phyloP scores from a whole-genome alignment of 2,113 vertebrate species.

The Patagioenas fasciata region DNA sequence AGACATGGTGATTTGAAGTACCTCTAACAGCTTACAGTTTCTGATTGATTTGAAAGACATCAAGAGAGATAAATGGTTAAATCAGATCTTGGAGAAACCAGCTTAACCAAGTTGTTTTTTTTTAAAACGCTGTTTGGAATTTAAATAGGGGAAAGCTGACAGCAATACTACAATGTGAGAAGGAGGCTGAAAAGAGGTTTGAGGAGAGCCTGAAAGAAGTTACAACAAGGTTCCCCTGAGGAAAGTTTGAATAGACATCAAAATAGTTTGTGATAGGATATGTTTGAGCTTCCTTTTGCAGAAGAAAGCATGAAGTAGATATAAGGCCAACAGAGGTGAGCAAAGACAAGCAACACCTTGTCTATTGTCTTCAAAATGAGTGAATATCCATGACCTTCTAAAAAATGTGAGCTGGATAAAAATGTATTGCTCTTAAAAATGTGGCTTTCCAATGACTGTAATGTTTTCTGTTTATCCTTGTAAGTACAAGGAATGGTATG shows the following conservation, averaged over 20 bases:
- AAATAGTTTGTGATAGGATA: not conserved
- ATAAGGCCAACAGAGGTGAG: not conserved
- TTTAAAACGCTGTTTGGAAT: not conserved
- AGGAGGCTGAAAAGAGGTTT: not conserved
- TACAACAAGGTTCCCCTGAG: not conserved
- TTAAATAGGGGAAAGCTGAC: not conserved
- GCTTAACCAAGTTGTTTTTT: not conserved
- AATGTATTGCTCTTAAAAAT: not conserved
- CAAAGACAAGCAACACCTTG: not conserved
- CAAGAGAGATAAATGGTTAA: not conserved
- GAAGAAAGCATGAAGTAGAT: not conserved
- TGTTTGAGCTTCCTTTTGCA: not conserved
- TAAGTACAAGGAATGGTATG: not conserved
- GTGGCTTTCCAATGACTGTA: not conserved
- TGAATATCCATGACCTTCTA: not conserved
- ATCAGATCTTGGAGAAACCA: not conserved
- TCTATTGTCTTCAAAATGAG: not conserved
- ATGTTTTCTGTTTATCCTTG: not conserved
- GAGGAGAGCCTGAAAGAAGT: not conserved
- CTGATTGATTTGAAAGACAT: not conserved
- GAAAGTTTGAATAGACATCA: not conserved
- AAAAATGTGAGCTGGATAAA: not conserved
- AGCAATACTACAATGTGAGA: not conserved
- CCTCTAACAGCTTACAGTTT: not conserved
- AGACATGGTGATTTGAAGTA: not conserved